phyloP scores from a whole-genome alignment of 2,113 vertebrate species.

The Rhea americana region DNA sequence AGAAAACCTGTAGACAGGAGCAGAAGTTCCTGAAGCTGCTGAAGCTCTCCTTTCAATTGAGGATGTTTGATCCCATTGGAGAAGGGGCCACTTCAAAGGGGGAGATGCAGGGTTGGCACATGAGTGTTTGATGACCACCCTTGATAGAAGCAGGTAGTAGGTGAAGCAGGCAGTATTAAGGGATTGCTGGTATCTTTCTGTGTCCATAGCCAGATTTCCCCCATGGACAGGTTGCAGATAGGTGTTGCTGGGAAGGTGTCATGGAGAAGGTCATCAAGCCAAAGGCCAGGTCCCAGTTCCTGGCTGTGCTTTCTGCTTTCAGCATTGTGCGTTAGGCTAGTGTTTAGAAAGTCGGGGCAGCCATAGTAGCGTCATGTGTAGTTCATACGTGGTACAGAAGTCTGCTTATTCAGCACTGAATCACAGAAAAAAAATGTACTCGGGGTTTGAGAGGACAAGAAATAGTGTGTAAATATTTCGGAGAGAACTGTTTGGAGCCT shows the following conservation, averaged over 20 bases:
- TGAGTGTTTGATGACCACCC: rapidly evolving
- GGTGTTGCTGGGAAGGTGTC: not conserved
- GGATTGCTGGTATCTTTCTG: not conserved
- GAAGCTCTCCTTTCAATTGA: not conserved
- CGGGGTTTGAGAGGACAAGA: not conserved
- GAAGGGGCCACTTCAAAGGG: not conserved
- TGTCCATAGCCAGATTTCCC: not conserved
- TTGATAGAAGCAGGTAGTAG: not conserved
- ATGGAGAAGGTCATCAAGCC: not conserved
- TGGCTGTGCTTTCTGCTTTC: not conserved
- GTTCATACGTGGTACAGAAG: not conserved
- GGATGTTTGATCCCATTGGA: not conserved
- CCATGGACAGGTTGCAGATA: not conserved
- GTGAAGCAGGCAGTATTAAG: not conserved
- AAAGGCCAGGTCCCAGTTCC: not conserved
- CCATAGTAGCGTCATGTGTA: not conserved
- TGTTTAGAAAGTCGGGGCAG: not conserved
- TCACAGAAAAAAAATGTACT: not conserved
- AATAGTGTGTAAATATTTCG: not conserved
- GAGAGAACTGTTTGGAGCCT: not conserved
- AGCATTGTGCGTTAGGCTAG: rapidly evolving
- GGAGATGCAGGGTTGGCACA: not conserved
- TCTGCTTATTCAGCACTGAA: not conserved
- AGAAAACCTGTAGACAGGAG: not conserved
- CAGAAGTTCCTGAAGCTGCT: not conserved